Percentiles rank a stretch among this genome's conserved stretches.
These are phyloP conservation scores for Cyprinus carpio DNA, from an alignment of 2,113 vertebrate species.

Conservation along the genomic window DNA sequence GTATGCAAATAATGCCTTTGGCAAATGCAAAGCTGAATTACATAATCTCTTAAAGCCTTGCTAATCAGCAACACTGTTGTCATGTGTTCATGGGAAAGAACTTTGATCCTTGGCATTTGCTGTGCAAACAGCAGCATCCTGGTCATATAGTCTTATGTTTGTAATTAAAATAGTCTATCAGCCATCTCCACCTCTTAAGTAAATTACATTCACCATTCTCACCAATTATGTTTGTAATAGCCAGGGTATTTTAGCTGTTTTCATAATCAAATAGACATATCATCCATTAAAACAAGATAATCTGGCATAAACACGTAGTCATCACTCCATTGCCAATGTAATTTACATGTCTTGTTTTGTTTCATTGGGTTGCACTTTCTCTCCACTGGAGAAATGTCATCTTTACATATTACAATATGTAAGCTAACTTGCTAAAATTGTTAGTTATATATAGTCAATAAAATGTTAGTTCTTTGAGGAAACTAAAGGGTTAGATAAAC, in stretches of 20 bases:
- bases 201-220: conserved; percentile 60
- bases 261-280: conserved; percentile 44
- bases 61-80: conserved; percentile 22
- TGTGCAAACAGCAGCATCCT: conserved; percentile 75
- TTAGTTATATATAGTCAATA: not conserved
- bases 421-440: not conserved
- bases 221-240: conserved; percentile 20
- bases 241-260: conserved; percentile 35
- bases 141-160: conserved; percentile 63
- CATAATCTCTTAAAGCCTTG: conserved; percentile 2
- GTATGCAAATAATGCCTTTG: conserved; percentile 17
- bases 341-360: conserved; percentile 14
- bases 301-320: not conserved
- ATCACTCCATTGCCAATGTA: not conserved
- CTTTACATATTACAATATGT: not conserved
- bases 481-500: not conserved
- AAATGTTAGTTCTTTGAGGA: not conserved
- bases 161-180: conserved; percentile 59
- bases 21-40: not conserved
- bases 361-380: not conserved
- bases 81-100: conserved; percentile 46
- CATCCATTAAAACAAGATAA: conserved; percentile 20
- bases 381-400: not conserved
- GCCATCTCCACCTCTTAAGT: conserved; percentile 66
- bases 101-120: conserved; percentile 61